Evolutionary conservation across 2,113 vertebrate genomes (phyloP).

Genomic region (Benitochromis conjunctus): DNA sequence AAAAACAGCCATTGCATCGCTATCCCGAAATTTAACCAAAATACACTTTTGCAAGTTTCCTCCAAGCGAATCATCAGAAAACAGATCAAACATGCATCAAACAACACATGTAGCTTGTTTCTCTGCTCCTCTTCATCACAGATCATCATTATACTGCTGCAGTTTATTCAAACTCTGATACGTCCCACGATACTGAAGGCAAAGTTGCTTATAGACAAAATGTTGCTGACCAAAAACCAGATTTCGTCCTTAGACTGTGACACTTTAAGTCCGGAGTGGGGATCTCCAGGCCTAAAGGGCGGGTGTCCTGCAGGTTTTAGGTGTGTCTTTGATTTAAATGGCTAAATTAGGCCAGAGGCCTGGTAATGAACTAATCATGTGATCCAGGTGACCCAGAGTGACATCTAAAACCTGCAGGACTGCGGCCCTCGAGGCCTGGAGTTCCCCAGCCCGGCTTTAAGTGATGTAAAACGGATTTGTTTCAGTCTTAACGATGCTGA

Average conservation of each 20-base stretch:
- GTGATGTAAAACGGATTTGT: neutral
- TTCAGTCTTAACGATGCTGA: neutral
- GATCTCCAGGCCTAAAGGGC: neutral
- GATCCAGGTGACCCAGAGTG: too few species aligned
- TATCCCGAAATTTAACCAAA: neutral
- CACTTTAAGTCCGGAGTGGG: neutral
- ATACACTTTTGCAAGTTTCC: neutral
- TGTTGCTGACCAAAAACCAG: accelerated
- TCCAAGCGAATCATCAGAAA: neutral
- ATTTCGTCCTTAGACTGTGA: neutral
- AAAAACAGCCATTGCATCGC: neutral
- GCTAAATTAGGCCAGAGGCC: accelerated
- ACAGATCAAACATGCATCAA: neutral
- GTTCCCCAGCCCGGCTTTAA: neutral
- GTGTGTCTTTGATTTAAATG: neutral
- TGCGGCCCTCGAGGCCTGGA: too few species aligned
- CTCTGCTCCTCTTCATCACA: neutral
- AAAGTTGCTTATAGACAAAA: neutral
- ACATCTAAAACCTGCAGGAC: too few species aligned
- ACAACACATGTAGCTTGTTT: too few species aligned
- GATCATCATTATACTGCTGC: neutral
- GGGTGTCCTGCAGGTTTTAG: neutral
- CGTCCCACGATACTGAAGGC: accelerated
- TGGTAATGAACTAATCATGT: neutral
- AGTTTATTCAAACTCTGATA: neutral